Evolutionary conservation across 1,140 invertebrate genomes (phyloP), one percentile per base, ranked within the genome.

Genomic region (Thaumatotibia leucotreta): DNA sequence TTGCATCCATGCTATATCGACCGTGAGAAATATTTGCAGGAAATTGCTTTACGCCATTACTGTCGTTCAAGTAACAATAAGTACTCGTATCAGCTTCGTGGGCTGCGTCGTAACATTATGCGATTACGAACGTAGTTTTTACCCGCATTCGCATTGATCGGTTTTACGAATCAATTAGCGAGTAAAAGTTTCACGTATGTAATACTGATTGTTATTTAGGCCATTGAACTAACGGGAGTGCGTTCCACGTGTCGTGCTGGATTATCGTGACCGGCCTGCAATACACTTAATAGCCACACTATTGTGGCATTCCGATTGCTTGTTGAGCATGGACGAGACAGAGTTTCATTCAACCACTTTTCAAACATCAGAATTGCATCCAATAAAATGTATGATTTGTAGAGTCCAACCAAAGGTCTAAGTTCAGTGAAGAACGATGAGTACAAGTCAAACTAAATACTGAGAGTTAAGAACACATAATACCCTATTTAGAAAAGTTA

Each of bases 11-110:
- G 62, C 63, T 49, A 49, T 71, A 63, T 73, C 63, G 61, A 85
- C 77, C 86, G 86, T 88, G 86, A 82, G 86, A 88, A 88, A 82
- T 73, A 73, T 76, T 80, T 74, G 70, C 74, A 79, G 69, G 68
- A 75, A 79, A 80, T 76, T 76, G 81, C 73, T 83, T 82, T 86
- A 81, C 80, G 76, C 73, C 70, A 75, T 83, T 80, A 77, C 62
- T 73, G 76, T 74, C 77, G 82, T 76, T 82, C 80, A 73, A 83
- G 70, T 77, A 78, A 70, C 61, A 71, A 72, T 75, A 72, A 64
- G 65, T 65, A 66, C 33, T n/a, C n/a, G n/a, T n/a, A n/a, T n/a
- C n/a, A n/a, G n/a, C n/a, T n/a, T n/a, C n/a, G n/a, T n/a, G n/a
- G n/a, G n/a, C 68, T 78, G 77, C 69, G 77, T 14, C 23, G 52